Evolutionary conservation across 2,113 vertebrate genomes (phyloP).

Genomic region (Myanophis thanlyinensis): DNA sequence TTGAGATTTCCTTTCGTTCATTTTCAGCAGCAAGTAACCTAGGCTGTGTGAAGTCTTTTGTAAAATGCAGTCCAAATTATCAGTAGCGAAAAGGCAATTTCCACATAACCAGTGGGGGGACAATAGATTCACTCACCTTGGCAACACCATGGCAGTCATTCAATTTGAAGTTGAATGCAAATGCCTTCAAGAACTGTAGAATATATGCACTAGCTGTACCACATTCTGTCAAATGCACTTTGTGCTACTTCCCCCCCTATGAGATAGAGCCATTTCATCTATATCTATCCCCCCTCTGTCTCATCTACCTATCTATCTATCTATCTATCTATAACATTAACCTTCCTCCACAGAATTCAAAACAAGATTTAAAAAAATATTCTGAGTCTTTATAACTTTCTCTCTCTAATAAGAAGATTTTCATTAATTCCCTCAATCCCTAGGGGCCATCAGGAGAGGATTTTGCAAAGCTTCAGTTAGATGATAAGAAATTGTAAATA

Average conservation of each 20-base stretch:
- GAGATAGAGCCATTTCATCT: neutral
- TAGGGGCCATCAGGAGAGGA: too few species aligned
- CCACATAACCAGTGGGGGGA: slow-evolving; percentile 4
- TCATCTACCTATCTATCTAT: neutral
- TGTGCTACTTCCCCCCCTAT: neutral
- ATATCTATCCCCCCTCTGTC: too few species aligned
- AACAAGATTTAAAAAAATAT: neutral
- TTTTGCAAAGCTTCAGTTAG: neutral
- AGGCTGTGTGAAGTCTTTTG: slow-evolving; percentile 2
- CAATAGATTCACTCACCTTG: slow-evolving; percentile 31
- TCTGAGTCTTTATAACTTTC: neutral
- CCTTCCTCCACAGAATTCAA: neutral
- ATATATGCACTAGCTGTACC: neutral
- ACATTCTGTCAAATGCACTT: neutral
- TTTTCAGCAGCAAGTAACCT: neutral
- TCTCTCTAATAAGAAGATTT: neutral
- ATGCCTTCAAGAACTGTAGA: neutral
- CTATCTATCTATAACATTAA: neutral
- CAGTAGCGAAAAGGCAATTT: slow-evolving; percentile 17
- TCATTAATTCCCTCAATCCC: neutral
- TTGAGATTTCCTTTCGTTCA: neutral
- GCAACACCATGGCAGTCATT: slow-evolving; percentile 1
- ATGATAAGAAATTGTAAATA: neutral
- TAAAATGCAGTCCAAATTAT: slow-evolving; percentile 18
- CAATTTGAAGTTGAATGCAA: slow-evolving; percentile 13